Evolutionary conservation across 2,113 vertebrate species (phyloP).

Genomic region (Uropsilus gracilis): DNA sequence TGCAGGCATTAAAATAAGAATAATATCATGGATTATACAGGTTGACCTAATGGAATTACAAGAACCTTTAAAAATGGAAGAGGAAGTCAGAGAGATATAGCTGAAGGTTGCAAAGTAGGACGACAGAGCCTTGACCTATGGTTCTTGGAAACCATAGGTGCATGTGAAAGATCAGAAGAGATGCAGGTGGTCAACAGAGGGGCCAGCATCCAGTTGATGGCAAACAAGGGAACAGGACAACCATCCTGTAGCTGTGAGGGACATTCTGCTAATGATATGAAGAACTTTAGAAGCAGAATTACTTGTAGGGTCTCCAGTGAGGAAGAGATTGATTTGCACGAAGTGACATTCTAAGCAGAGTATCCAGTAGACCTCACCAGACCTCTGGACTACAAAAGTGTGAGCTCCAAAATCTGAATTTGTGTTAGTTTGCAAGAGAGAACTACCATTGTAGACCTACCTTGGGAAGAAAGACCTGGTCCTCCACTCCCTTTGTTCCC

Average conservation of each 20-base stretch:
- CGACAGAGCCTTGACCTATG: neutral
- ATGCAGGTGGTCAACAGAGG: no score
- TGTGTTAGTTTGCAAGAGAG: neutral
- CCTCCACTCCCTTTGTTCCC: fast-evolving
- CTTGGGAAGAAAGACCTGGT: neutral
- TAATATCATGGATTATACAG: neutral
- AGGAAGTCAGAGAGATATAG: neutral
- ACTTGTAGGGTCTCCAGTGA: neutral
- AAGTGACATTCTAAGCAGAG: neutral
- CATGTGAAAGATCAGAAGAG: neutral
- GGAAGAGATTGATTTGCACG: neutral
- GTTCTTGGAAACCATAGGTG: neutral
- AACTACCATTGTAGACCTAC: neutral
- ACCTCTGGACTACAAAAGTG: neutral
- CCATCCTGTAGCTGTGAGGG: neutral
- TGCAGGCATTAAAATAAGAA: neutral
- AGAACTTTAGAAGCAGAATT: neutral
- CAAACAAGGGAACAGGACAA: neutral
- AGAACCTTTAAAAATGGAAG: neutral
- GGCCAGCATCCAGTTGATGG: neutral
- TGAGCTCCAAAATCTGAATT: neutral
- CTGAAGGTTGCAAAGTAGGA: neutral
- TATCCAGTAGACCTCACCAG: neutral
- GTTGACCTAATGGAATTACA: neutral
- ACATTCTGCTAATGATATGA: neutral